A percentile compares a stretch with the other conserved stretches of the same genome.
Evolutionary conservation across 2,888 invertebrate genomes (phyloP).

Genomic region (Lithophane socia): DNA sequence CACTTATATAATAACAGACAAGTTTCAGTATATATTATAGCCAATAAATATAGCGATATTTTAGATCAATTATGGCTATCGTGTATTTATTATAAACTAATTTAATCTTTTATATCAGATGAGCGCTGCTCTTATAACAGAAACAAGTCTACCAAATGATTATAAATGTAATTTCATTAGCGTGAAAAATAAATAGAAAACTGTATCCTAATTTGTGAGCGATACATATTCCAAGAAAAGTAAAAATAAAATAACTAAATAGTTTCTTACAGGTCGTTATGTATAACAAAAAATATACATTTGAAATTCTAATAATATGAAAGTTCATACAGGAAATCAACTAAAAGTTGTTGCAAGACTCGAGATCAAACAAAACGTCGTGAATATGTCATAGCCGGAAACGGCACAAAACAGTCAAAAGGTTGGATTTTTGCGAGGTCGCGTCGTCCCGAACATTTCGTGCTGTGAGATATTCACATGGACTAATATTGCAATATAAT

Average conservation of each 20-base stretch:
- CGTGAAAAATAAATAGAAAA: constrained; percentile 52
- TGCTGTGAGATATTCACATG: constrained; percentile 87
- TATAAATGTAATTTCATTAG: constrained; percentile 13
- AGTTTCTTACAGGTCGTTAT: constrained; percentile 70
- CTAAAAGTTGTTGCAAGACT: constrained; percentile 81
- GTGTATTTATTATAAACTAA: constrained; percentile 56
- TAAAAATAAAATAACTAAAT: constrained; percentile 74
- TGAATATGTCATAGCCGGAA: constrained; percentile 87
- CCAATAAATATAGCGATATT: constrained; percentile 66
- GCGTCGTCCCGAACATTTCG: constrained; percentile 84
- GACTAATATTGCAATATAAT: constrained; percentile 79
- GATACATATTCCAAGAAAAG: constrained; percentile 66
- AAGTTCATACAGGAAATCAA: constrained; percentile 74
- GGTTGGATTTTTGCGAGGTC: constrained; percentile 63
- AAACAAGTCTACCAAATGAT: constrained; percentile 35
- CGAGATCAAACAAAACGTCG: constrained; percentile 84
- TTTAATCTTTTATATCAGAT: constrained; percentile 60
- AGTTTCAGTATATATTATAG: constrained; percentile 67
- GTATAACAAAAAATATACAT: constrained; percentile 82
- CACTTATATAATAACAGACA: constrained; percentile 70
- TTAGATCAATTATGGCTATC: constrained; percentile 57
- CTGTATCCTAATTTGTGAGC: constrained; percentile 77
- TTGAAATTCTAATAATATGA: constrained; percentile 78
- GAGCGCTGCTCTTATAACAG: constrained; percentile 52
- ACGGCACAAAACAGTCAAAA: constrained; percentile 68